These are phyloP conservation scores for Tachystola acroxantha DNA, from an alignment of 2,888 invertebrate species.

Conservation along the genomic window DNA sequence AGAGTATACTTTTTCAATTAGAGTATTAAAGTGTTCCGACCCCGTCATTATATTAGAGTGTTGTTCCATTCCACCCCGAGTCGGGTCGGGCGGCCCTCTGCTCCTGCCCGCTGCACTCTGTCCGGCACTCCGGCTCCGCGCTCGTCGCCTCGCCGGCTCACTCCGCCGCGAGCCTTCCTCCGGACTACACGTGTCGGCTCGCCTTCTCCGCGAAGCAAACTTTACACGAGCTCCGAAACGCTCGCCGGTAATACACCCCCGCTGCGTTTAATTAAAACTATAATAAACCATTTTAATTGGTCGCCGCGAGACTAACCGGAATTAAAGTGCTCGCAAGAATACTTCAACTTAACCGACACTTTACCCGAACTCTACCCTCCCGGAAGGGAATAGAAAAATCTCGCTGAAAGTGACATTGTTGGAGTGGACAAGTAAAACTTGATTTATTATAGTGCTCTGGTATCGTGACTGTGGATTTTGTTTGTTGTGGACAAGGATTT, in stretches of 20 bases:
- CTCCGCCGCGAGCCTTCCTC: constrained; percentile 51
- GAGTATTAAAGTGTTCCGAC: constrained; percentile 77
- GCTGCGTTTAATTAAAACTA: constrained; percentile 27
- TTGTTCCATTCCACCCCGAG: constrained; percentile 68
- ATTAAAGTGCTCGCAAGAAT: constrained; percentile 12
- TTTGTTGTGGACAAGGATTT: constrained; percentile 31
- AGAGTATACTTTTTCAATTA: constrained; percentile 76
- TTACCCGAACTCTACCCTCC: constrained; percentile 9
- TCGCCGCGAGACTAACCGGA: constrained; percentile 14
- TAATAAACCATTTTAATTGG: constrained; percentile 29
- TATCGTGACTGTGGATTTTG: constrained; percentile 50
- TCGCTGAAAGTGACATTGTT: constrained; percentile 47
- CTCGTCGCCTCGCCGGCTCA: constrained; percentile 37
- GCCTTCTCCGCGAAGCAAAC: constrained; percentile 40
- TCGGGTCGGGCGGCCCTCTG: constrained; percentile 22
- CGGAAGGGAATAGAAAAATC: constrained; percentile 21
- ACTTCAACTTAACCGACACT: constrained; percentile 16
- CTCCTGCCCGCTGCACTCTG: background rate
- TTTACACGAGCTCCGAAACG: constrained; percentile 56
- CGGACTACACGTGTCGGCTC: constrained; percentile 33
- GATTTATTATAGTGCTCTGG: constrained; percentile 34
- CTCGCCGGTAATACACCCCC: constrained; percentile 18
- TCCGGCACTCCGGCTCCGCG: constrained; percentile 10
- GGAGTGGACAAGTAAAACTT: constrained; percentile 43
- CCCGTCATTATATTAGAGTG: constrained; percentile 78